Evolutionary conservation across 2,888 invertebrate species (phyloP).

Genomic region (Selenia dentaria): DNA sequence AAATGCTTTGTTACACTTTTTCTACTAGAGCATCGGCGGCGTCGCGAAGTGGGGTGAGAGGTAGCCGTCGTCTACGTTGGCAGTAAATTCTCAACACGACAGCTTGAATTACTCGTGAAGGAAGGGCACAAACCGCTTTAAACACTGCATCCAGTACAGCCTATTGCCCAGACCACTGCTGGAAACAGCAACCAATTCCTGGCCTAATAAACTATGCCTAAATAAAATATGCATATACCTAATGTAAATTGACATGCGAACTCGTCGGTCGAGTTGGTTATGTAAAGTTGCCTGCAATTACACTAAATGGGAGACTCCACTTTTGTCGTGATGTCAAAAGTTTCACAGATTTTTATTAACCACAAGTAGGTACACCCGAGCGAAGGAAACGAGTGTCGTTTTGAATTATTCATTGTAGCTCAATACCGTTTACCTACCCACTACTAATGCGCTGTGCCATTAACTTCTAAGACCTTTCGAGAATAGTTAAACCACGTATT

Average conservation of each 20-base stretch:
- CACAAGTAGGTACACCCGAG: constrained; percentile 39
- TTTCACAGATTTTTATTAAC: constrained; percentile 39
- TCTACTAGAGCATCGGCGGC: constrained; percentile 33
- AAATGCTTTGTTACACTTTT: no score
- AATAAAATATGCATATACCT: constrained; percentile 18
- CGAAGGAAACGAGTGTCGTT: constrained; percentile 37
- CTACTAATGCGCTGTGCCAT: constrained; percentile 41
- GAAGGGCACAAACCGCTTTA: constrained; percentile 38
- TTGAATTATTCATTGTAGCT: constrained; percentile 58
- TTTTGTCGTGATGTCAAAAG: constrained; percentile 33
- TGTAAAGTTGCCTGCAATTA: constrained; percentile 14
- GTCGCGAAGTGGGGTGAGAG: constrained; percentile 33
- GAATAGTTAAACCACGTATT: constrained; percentile 43
- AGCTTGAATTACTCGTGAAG: constrained; percentile 70
- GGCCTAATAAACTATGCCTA: no score
- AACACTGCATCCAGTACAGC: constrained; percentile 37
- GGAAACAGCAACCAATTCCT: neutral
- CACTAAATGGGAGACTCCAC: constrained; percentile 17
- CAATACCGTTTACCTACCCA: constrained; percentile 49
- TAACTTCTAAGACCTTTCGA: constrained; percentile 33
- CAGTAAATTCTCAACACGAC: constrained; percentile 61
- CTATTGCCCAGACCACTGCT: constrained; percentile 26
- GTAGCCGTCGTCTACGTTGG: no score
- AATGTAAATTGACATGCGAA: constrained; percentile 16
- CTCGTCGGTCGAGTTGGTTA: constrained; percentile 21